phyloP scores from a whole-genome alignment of 2,113 vertebrate genomes.

The Petrocephalus zakoni region DNA sequence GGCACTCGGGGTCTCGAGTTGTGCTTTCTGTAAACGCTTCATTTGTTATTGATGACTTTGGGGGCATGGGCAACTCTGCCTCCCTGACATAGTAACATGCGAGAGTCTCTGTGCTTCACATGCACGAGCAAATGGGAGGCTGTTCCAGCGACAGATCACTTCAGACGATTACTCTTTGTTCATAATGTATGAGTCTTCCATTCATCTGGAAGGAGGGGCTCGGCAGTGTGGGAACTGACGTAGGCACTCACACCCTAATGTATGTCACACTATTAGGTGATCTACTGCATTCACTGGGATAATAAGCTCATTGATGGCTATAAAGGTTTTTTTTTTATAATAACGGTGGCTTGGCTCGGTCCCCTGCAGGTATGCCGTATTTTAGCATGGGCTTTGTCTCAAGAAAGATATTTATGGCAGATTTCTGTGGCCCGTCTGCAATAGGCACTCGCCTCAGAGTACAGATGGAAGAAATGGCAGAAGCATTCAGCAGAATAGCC shows the following conservation, averaged over 20 bases:
- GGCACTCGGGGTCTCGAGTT: neutral
- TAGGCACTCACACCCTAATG: neutral
- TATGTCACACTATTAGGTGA: neutral
- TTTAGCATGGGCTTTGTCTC: neutral
- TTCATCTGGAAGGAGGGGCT: neutral
- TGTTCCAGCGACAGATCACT: neutral
- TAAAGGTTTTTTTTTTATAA: neutral
- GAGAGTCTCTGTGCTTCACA: neutral
- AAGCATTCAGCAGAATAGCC: neutral
- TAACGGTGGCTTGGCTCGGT: neutral
- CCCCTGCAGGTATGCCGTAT: neutral
- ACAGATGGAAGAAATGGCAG: conserved; percentile 7
- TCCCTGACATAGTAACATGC: neutral
- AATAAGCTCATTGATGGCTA: neutral
- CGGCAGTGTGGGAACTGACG: neutral
- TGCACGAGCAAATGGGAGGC: neutral
- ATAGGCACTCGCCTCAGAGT: neutral
- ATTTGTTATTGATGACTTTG: conserved; percentile 1
- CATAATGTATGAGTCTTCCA: neutral
- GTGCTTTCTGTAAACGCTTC: neutral
- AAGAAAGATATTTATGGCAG: neutral
- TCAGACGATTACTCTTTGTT: neutral
- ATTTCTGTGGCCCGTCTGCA: neutral
- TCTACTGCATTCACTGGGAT: neutral
- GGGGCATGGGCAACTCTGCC: neutral